Base-by-base conservation (phyloP, 2,113 vertebrate species). In the Opisthocomus hoazin region DNA sequence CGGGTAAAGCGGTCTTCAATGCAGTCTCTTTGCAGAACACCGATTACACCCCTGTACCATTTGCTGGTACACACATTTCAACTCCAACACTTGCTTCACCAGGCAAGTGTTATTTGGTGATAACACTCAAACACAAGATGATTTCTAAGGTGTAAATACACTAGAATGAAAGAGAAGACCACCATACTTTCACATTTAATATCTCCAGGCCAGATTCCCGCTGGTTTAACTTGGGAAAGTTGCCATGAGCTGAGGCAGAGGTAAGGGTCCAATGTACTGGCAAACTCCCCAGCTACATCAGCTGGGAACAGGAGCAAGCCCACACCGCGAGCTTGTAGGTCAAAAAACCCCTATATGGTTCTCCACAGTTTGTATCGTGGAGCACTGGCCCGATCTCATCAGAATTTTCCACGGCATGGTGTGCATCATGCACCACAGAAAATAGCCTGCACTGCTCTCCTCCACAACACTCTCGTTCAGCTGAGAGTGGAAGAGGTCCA, bases 261-360 rank as follows among this genome's bases (percentile, higher is more conserved):
- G 68, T 39, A 60, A 85, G 83, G 83, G 85, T 86, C 79, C 61
- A 24, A 22, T 0, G 0, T 20, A 16, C 50, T 65, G 51, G 75
- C 79, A 83, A 58, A 29, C 6, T 39, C 71, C 61, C 36, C 88
- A 45, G 74, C 43, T 58, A 7, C 85, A 54, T 17, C 63, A 61
- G 60, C 3, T 32, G 36, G 71, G 64, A 74, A 63, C 1, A 4
- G 48, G 48, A 66, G 66, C 45, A 15, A 65, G 64, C 29, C 48
- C 63, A 24, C 0, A 0, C 69, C 3, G 1, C 6, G 3, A 76
- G 78, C 68, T 12, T 4, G 0, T 10, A 1, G 1, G 14, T 63
- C 66, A 86, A 73, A 45, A 86, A 46, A 71, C 36, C 88, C 88
- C 79, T 69, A 9, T 1, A 30, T 4, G 58, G 82, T 60, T 89